Base-by-base conservation (phyloP, 1,140 invertebrate genomes). In the Calosoma granatense region DNA sequence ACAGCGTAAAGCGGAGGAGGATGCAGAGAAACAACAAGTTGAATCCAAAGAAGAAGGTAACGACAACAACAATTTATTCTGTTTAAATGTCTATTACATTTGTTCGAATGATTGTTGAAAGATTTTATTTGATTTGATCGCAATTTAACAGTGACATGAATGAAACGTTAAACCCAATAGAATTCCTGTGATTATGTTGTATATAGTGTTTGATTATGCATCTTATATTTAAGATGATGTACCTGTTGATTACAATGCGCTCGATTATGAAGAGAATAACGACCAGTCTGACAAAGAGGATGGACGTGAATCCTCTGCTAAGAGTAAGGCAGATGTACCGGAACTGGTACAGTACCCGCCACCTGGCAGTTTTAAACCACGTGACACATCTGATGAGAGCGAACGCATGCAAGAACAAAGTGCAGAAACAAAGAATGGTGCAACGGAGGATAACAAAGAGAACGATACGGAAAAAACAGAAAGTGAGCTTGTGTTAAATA, bases 211-310 rank as follows among this genome's bases (percentile, higher is more conserved):
- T n/a, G n/a, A n/a, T n/a, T n/a, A n/a, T n/a, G n/a, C n/a, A n/a
- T n/a, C n/a, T n/a, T n/a, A n/a, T n/a, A n/a, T n/a, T n/a, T n/a
- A n/a, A n/a, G 17, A 47, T 12, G 41, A 47, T 47, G 6, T 47
- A 9, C 41, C 41, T 43, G 60, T 74, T 1, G 73, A 74, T 64
- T 74, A 74, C 59, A 74, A 74, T 62, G 73, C 73, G 20, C 59
- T 74, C n/a, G 73, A 74, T 61, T 74, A 74, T 58, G 73, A 74
- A 61, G 70, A 71, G 54, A 60, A 65, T 39, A 68, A 71, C 23
- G 63, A 17, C 9, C 21, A 64, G 36, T 65, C 64, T 1, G 55
- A 59, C 6, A 57, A 61, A 26, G 65, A 69, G 15, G 65, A 70
- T 6, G 64, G 65, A 14, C 57, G 57, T n/a, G 59, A 64, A 15